phyloP scores from a whole-genome alignment of 1,140 invertebrate genomes.

The Limonius californicus region DNA sequence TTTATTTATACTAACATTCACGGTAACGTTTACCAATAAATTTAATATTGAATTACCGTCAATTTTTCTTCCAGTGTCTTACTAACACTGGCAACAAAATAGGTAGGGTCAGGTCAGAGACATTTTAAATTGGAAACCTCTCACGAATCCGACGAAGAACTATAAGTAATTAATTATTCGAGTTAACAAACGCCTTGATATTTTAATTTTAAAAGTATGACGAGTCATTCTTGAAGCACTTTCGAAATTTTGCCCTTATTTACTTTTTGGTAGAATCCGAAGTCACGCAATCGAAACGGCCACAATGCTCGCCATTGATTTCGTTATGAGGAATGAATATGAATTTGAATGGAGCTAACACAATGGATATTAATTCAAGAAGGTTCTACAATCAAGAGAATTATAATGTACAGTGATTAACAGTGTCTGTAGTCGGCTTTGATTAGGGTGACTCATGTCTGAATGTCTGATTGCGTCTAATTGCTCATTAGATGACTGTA shows the following conservation, averaged over 20 bases:
- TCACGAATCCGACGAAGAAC: too few relatives aligned
- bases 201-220: neutral
- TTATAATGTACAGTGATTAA: neutral
- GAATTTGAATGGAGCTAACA: neutral
- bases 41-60: too few relatives aligned
- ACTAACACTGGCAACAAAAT: too few relatives aligned
- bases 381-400: slow-evolving; percentile 1
- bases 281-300: neutral
- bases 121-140: too few relatives aligned
- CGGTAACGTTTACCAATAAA: too few relatives aligned
- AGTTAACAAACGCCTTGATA: too few relatives aligned
- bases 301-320: neutral
- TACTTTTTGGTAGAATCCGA: neutral
- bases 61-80: too few relatives aligned
- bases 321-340: neutral
- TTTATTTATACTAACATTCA: too few relatives aligned
- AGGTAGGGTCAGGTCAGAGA: too few relatives aligned
- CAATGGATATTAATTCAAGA: slow-evolving; percentile 1
- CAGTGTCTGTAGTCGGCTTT: neutral
- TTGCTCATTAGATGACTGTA: neutral
- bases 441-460: slow-evolving; percentile 1
- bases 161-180: too few relatives aligned
- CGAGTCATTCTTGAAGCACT: neutral
- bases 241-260: neutral
- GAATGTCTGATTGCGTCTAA: neutral